These are phyloP conservation scores for Alaudala cheleensis DNA, from an alignment of 2,113 vertebrate genomes.

Conservation along the genomic window DNA sequence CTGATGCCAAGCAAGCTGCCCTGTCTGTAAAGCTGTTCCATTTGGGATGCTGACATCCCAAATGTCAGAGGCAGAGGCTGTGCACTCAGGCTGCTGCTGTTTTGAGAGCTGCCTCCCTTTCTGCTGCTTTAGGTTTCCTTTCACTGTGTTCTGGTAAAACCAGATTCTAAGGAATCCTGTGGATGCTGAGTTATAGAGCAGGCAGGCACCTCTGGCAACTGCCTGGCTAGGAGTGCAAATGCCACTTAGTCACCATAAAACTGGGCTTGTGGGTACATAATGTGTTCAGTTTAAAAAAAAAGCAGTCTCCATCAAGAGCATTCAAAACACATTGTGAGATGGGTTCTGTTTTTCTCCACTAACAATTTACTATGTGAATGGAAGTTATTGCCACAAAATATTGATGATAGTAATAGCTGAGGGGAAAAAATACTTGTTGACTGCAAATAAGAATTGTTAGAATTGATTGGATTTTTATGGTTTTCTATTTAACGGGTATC, in stretches of 20 bases:
- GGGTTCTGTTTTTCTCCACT: accelerated
- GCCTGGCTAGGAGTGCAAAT: not conserved
- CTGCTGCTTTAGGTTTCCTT: not conserved
- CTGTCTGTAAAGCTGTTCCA: not conserved
- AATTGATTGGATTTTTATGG: not conserved
- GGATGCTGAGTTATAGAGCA: not conserved
- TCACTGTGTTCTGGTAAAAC: not conserved
- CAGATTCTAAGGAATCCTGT: not conserved
- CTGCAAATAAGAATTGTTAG: not conserved
- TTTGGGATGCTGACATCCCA: not conserved
- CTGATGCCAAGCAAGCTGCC: not conserved
- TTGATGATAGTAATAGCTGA: not conserved
- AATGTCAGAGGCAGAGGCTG: not conserved
- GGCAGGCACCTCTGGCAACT: not conserved
- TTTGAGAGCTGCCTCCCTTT: not conserved
- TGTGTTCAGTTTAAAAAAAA: not conserved
- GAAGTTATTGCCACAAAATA: not conserved
- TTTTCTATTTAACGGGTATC: not conserved
- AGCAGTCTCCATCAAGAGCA: not conserved
- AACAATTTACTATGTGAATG: not conserved
- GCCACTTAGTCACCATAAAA: not conserved
- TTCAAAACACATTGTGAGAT: not conserved
- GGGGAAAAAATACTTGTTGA: not conserved
- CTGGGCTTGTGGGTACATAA: not conserved
- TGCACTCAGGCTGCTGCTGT: not conserved